These are phyloP conservation scores for Amphipyra berbera DNA, from an alignment of 2,888 invertebrate genomes.

Conservation along the genomic window DNA sequence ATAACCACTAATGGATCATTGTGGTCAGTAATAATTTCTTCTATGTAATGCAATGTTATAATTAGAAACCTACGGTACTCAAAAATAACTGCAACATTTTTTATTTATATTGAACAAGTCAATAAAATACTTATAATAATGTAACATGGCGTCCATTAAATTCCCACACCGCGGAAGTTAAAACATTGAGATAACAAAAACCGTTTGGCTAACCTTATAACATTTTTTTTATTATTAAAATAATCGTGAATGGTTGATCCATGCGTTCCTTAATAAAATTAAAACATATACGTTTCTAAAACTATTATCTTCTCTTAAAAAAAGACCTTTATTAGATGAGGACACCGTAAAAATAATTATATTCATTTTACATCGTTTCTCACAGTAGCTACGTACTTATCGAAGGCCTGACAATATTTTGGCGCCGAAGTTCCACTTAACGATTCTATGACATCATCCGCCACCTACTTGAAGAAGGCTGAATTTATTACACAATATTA, in stretches of 20 bases:
- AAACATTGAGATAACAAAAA: constrained; percentile 3
- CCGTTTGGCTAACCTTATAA: constrained; percentile 5
- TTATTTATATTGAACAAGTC: too few relatives aligned
- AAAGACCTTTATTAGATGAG: too few relatives aligned
- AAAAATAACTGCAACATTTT: background rate
- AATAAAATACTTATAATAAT: background rate
- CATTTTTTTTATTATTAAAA: background rate
- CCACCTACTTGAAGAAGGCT: constrained; percentile 14
- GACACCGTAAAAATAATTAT: too few relatives aligned
- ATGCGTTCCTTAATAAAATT: background rate
- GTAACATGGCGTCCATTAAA: background rate
- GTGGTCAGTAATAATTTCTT: background rate
- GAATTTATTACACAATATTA: constrained; percentile 5
- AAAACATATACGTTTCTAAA: too few relatives aligned
- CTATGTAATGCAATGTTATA: background rate
- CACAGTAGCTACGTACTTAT: background rate
- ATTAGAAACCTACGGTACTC: background rate
- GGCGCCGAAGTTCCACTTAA: constrained; percentile 16
- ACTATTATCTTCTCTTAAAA: too few relatives aligned
- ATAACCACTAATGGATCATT: constrained; percentile 13
- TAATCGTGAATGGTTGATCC: background rate
- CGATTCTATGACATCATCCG: constrained; percentile 29
- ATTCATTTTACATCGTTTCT: too few relatives aligned
- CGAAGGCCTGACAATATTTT: constrained; percentile 5
- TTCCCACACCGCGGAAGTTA: constrained; percentile 21